These are phyloP conservation scores for Thalassophryne amazonica DNA, from an alignment of 2,797 vertebrate species.

Conservation along the genomic window DNA sequence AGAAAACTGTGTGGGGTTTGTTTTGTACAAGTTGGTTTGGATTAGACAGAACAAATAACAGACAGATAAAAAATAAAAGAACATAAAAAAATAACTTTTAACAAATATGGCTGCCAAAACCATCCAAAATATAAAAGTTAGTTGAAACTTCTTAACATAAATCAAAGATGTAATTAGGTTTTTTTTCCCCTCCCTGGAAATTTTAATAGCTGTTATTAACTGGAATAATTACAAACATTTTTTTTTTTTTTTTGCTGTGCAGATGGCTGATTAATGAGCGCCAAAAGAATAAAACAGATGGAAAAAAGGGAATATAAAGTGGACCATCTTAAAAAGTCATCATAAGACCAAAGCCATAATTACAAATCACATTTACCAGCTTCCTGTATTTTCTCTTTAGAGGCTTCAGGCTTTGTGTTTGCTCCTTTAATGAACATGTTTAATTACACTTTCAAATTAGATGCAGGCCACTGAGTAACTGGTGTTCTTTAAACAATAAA, in stretches of 20 bases:
- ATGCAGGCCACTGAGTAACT: conserved; percentile 28
- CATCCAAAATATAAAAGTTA: background rate
- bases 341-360: conserved; percentile 26
- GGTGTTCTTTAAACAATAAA: conserved; percentile 39
- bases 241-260: conserved; percentile 18
- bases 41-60: too few species aligned
- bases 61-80: background rate
- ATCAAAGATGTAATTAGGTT: conserved; percentile 6
- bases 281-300: too few species aligned
- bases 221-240: conserved; percentile 23
- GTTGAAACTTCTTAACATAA: background rate
- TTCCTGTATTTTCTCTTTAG: conserved; percentile 11
- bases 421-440: conserved; percentile 41
- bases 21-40: too few species aligned
- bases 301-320: background rate
- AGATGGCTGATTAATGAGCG: conserved; percentile 52
- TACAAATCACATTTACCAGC: conserved; percentile 20
- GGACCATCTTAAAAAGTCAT: conserved; percentile 10
- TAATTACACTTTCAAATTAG: conserved; percentile 61
- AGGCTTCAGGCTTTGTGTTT: conserved; percentile 27
- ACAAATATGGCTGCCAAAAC: too few species aligned
- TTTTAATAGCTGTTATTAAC: conserved; percentile 17
- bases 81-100: too few species aligned
- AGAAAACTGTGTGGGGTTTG: too few species aligned
- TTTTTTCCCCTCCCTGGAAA: conserved; percentile 7